Conservation (phyloP, 2,113 vertebrate genomes). For the Ophiodon elongatus region DNA sequence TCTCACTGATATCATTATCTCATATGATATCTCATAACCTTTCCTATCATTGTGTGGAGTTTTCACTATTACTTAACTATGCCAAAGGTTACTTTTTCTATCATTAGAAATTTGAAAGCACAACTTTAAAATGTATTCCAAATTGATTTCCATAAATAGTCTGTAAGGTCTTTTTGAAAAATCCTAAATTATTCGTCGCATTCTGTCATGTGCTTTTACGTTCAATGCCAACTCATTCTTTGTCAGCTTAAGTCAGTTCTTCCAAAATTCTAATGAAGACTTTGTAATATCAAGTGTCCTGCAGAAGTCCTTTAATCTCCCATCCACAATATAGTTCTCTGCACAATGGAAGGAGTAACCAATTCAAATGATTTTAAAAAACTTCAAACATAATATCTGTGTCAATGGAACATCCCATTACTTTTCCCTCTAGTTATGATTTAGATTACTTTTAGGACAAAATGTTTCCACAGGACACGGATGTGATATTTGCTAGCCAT, state of each 20-base stretch:
- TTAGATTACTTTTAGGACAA: not conserved
- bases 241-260: not conserved
- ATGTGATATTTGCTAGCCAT: slow-evolving; percentile 4
- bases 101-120: no score
- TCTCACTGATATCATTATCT: not conserved
- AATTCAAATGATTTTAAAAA: not conserved
- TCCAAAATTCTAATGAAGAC: not conserved
- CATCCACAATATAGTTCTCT: not conserved
- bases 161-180: not conserved
- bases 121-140: not conserved
- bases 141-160: not conserved
- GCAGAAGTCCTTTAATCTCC: not conserved
- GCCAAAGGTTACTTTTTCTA: not conserved
- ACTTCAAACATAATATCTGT: not conserved
- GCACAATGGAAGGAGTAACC: not conserved
- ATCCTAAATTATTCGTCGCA: not conserved
- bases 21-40: not conserved
- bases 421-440: not conserved
- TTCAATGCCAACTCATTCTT: not conserved
- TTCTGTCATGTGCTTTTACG: no score
- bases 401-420: not conserved
- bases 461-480: slow-evolving; percentile 4
- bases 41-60: not conserved
- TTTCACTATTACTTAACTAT: not conserved
- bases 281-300: not conserved